phyloP scores from a whole-genome alignment of 2,797 vertebrate species.

The Loris lydekkerianus region DNA sequence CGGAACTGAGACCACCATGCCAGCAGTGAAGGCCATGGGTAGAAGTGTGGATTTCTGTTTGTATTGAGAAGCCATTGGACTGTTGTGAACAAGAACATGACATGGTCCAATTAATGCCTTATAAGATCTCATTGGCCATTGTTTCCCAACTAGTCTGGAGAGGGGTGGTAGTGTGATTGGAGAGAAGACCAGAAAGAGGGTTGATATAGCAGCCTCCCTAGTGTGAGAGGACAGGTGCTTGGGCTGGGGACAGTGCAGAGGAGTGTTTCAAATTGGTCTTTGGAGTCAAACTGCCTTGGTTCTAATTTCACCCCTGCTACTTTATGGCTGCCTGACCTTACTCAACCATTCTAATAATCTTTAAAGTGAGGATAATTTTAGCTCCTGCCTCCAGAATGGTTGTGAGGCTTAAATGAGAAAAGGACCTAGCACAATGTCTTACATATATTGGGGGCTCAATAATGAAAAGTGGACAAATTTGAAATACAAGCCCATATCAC shows the following conservation, averaged over 20 bases:
- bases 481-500: background rate
- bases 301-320: background rate
- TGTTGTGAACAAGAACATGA: background rate
- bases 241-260: background rate
- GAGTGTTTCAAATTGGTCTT: conserved; percentile 21
- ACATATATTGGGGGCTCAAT: background rate
- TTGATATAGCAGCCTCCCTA: background rate
- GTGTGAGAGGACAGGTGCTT: background rate
- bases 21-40: background rate
- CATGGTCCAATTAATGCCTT: background rate
- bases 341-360: background rate
- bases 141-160: conserved; percentile 9
- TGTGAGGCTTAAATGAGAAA: conserved; percentile 45
- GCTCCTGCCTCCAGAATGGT: background rate
- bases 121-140: background rate
- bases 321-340: background rate
- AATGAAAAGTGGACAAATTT: background rate
- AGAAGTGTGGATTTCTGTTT: conserved; percentile 14
- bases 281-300: background rate
- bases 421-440: background rate
- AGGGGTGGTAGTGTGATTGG: background rate
- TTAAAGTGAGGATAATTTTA: conserved; percentile 27
- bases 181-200: background rate
- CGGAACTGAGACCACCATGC: background rate
- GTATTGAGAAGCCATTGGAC: conserved; percentile 22